phyloP scores from a whole-genome alignment of 2,113 vertebrate genomes.

The Bujurquina vittata region DNA sequence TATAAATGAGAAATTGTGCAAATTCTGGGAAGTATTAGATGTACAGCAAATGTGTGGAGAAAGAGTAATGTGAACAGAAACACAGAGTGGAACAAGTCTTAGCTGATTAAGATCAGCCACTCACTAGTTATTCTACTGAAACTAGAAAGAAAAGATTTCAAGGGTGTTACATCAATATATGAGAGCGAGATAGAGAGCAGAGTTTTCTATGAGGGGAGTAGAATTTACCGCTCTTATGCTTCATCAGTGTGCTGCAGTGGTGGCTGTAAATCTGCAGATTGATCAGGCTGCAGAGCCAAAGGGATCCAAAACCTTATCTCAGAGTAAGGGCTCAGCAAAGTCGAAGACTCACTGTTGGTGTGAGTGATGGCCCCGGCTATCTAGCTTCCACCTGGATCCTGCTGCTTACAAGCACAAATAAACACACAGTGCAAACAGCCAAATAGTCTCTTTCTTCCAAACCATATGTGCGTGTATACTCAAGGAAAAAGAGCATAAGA shows the following conservation, averaged over 20 bases:
- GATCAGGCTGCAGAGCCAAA: constrained; percentile 71
- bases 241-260: constrained; percentile 70
- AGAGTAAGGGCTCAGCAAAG: constrained; percentile 69
- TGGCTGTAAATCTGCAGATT: constrained; percentile 76
- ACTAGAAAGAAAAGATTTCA: constrained; percentile 68
- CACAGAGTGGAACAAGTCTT: constrained; percentile 32
- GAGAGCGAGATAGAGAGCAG: constrained; percentile 41
- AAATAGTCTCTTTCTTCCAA: background rate
- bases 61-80: constrained; percentile 47
- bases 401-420: constrained; percentile 38
- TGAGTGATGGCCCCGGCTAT: constrained; percentile 69
- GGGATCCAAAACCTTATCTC: constrained; percentile 74
- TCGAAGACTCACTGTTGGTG: constrained; percentile 51
- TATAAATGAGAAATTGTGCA: constrained; percentile 63
- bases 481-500: constrained; percentile 7
- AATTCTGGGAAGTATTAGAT: constrained; percentile 43
- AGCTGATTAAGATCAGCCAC: constrained; percentile 59
- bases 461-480: background rate
- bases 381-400: constrained; percentile 39
- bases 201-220: constrained; percentile 63
- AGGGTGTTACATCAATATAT: constrained; percentile 70
- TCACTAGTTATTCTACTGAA: constrained; percentile 53
- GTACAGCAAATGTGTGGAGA: constrained; percentile 20
- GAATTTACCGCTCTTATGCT: constrained; percentile 74
- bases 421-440: background rate